Conservation (phyloP, 2,888 invertebrate genomes). For the Sycophila texana region DNA sequence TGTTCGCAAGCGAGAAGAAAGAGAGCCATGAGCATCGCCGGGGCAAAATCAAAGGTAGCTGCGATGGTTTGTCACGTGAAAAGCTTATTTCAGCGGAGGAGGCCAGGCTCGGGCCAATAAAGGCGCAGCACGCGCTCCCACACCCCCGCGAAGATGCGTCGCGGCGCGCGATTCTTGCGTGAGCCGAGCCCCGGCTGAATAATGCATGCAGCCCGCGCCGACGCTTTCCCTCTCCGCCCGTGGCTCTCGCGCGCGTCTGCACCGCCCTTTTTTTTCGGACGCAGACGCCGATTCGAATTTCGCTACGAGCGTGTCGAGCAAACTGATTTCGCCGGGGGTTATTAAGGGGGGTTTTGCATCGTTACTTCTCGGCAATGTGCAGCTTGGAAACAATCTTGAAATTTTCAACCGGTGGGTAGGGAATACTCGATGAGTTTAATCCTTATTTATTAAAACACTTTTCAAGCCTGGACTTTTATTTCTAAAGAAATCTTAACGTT, state of each 20-base stretch:
- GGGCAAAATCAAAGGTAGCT: constrained; percentile 34
- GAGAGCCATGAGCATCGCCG: too few relatives aligned
- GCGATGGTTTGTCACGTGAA: constrained; percentile 49
- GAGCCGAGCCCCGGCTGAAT: constrained; percentile 41
- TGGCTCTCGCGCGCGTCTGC: background rate
- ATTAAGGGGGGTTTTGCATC: too few relatives aligned
- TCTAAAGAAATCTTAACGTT: too few relatives aligned
- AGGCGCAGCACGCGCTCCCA: constrained; percentile 46
- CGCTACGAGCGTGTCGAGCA: too few relatives aligned
- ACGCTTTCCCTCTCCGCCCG: constrained; percentile 6
- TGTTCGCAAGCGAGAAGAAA: too few relatives aligned
- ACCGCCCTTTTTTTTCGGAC: constrained; percentile 1
- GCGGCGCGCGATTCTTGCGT: constrained; percentile 23
- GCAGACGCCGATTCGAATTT: constrained; percentile 29
- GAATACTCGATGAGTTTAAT: too few relatives aligned
- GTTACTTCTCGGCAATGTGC: too few relatives aligned
- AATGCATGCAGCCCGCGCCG: constrained; percentile 46
- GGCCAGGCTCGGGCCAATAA: constrained; percentile 39
- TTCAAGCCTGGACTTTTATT: too few relatives aligned
- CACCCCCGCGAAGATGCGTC: constrained; percentile 35
- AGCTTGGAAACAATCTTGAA: too few relatives aligned
- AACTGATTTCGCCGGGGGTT: too few relatives aligned
- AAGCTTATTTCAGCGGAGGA: constrained; percentile 38
- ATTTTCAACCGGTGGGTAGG: too few relatives aligned
- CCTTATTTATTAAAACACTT: too few relatives aligned